These are phyloP conservation scores for Bettongia penicillata DNA, from an alignment of 2,113 vertebrate genomes.

Conservation along the genomic window DNA sequence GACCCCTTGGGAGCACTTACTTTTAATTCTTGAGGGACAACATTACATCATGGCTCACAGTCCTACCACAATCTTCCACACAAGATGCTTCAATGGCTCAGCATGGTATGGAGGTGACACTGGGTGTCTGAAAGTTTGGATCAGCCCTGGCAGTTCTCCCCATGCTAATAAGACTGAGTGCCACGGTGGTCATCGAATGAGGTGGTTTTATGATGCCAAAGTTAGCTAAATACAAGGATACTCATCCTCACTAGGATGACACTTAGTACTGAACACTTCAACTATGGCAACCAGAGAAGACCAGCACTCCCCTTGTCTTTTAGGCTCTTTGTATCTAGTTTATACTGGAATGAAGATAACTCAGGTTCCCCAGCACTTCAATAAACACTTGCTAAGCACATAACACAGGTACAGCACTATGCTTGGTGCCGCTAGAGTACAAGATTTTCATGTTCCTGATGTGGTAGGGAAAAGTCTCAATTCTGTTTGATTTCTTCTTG, in stretches of 20 bases:
- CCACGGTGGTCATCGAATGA: too few species aligned
- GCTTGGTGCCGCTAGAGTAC: neutral
- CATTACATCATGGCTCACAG: too few species aligned
- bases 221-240: neutral
- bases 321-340: neutral
- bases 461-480: neutral
- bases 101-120: too few species aligned
- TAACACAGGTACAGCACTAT: neutral
- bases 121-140: too few species aligned
- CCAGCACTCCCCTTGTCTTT: neutral
- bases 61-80: too few species aligned
- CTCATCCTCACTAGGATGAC: too few species aligned
- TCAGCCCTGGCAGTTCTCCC: too few species aligned
- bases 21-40: too few species aligned
- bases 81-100: too few species aligned
- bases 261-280: neutral
- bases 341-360: neutral
- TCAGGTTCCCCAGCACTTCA: neutral
- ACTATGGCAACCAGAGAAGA: neutral
- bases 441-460: neutral
- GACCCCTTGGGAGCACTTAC: too few species aligned
- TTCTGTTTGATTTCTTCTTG: neutral
- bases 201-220: neutral
- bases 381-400: neutral
- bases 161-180: too few species aligned